phyloP scores from a whole-genome alignment of 2,113 vertebrate species.

The Illadopsis cleaveri region DNA sequence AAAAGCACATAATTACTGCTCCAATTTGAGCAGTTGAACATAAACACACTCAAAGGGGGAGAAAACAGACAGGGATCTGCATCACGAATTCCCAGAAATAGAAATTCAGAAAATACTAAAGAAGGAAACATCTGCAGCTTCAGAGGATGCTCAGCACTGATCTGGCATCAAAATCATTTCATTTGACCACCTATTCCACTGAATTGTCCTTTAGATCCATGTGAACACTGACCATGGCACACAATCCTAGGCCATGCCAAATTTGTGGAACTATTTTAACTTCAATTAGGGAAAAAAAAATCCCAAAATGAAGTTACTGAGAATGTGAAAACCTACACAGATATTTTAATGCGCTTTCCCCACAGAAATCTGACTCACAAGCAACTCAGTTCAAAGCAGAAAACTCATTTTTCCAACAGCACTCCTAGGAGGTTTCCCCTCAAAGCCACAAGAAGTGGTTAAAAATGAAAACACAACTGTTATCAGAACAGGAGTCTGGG shows the following conservation, averaged over 20 bases:
- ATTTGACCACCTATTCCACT: background rate
- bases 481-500: background rate
- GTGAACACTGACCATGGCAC: background rate
- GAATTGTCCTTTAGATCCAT: rapidly evolving
- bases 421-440: background rate
- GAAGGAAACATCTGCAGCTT: background rate
- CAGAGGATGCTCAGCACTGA: background rate
- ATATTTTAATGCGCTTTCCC: background rate
- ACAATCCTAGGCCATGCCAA: background rate
- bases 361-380: background rate
- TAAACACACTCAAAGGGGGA: background rate
- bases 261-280: background rate
- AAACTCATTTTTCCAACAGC: background rate
- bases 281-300: background rate
- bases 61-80: background rate
- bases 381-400: background rate
- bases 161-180: background rate
- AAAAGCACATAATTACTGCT: background rate
- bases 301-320: background rate
- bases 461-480: background rate
- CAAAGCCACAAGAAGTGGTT: background rate
- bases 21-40: background rate
- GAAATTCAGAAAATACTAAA: background rate
- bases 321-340: background rate
- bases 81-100: background rate